Percentiles rank a stretch among this genome's conserved stretches.
Evolutionary conservation across 2,797 vertebrate genomes (phyloP).

Genomic region (Macropodus opercularis): DNA sequence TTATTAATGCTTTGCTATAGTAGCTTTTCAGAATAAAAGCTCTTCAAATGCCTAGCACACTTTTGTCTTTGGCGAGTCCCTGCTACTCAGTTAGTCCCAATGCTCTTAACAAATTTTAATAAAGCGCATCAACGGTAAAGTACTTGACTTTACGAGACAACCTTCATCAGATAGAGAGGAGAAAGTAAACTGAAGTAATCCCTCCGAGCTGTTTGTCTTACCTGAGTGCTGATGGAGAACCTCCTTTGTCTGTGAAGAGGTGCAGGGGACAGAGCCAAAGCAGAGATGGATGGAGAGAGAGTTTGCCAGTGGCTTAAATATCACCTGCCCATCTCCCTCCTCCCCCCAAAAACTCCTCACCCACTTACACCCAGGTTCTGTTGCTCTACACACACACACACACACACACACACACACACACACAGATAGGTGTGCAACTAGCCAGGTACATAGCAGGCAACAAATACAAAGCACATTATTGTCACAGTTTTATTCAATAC

Average conservation of each 20-base stretch:
- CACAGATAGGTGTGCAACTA: not conserved
- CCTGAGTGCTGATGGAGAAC: constrained; percentile 78
- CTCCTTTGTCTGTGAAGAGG: constrained; percentile 74
- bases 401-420: not conserved
- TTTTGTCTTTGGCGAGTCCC: not conserved
- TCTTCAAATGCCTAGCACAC: not conserved
- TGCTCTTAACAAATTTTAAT: not conserved
- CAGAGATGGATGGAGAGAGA: constrained; percentile 78
- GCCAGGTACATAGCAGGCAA: constrained; percentile 17
- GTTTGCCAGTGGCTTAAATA: constrained; percentile 83
- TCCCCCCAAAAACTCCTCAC: constrained; percentile 42
- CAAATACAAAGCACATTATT: constrained; percentile 27
- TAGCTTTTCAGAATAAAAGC: not conserved
- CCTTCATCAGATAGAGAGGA: constrained; percentile 40
- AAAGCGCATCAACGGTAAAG: not conserved
- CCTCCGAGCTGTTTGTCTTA: constrained; percentile 69
- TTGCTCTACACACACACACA: constrained; percentile 38
- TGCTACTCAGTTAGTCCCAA: not conserved
- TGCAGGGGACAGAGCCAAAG: constrained; percentile 69
- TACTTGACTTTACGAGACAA: constrained; percentile 8
- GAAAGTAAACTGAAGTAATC: constrained; percentile 49
- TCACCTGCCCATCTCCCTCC: constrained; percentile 61
- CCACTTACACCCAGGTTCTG: constrained; percentile 49
- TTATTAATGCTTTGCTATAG: not conserved
- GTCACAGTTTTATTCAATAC: constrained; percentile 77